These are phyloP conservation scores for Chesias legatella DNA, from an alignment of 2,888 invertebrate genomes.

Conservation along the genomic window DNA sequence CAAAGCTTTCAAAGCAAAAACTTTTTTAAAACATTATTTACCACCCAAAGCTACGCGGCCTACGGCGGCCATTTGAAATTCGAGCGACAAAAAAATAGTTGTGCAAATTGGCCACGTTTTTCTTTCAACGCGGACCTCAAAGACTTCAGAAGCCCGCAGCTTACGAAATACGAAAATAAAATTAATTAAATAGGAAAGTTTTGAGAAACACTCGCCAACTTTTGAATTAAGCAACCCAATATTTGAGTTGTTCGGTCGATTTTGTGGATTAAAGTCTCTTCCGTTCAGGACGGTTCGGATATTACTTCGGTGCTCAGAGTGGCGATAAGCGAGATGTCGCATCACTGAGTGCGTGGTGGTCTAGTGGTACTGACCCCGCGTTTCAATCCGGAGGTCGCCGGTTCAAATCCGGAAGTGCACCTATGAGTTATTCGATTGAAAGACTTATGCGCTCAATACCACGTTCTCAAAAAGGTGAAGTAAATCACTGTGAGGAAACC, in stretches of 20 bases:
- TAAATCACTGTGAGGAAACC: too few species aligned
- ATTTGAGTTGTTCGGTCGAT: slow-evolving; percentile 16
- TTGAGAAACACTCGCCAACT: slow-evolving; percentile 11
- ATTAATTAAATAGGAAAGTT: slow-evolving; percentile 4
- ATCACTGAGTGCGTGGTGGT: neutral
- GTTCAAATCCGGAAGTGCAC: too few species aligned
- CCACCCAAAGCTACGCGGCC: too few species aligned
- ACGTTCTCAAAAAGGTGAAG: too few species aligned
- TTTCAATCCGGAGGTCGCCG: too few species aligned
- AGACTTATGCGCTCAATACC: too few species aligned
- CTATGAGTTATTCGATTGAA: too few species aligned
- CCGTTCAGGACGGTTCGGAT: slow-evolving; percentile 1
- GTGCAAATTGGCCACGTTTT: neutral
- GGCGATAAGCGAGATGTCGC: neutral
- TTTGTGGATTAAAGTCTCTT: slow-evolving; percentile 8
- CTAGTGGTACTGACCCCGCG: too few species aligned
- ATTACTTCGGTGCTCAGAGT: neutral
- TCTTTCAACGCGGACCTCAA: neutral
- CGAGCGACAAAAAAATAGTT: neutral
- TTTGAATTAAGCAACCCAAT: slow-evolving; percentile 16
- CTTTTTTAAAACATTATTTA: too few species aligned
- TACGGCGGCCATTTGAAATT: neutral
- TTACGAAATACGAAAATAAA: slow-evolving; percentile 4
- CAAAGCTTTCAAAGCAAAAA: too few species aligned
- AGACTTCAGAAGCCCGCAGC: neutral